A percentile compares a stretch with the other conserved stretches of the same genome.
phyloP scores from a whole-genome alignment of 1,140 invertebrate genomes.

The Acyrthosiphon pisum region DNA sequence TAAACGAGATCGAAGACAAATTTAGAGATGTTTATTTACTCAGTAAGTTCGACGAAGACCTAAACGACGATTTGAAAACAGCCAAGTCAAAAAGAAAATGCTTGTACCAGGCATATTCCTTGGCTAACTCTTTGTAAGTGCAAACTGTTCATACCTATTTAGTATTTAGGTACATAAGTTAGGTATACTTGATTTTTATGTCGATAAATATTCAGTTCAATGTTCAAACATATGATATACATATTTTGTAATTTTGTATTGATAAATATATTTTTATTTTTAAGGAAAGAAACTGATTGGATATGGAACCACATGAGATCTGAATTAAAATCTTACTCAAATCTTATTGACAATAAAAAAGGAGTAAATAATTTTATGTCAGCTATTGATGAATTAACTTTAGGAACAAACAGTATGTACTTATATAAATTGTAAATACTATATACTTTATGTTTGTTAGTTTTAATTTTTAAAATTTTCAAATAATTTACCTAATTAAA shows the following conservation, averaged over 20 bases:
- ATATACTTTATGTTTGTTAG: background rate
- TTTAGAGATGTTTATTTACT: slow-evolving; percentile 36
- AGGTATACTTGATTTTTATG: background rate
- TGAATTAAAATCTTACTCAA: slow-evolving; percentile 50
- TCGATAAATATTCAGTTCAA: background rate
- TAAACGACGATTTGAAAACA: slow-evolving; percentile 32
- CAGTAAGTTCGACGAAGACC: slow-evolving; percentile 40
- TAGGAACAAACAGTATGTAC: slow-evolving; percentile 35
- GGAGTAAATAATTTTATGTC: slow-evolving; percentile 29
- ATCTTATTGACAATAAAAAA: slow-evolving; percentile 38
- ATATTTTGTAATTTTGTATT: background rate
- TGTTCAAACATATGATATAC: background rate
- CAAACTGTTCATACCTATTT: background rate
- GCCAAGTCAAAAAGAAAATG: slow-evolving; percentile 44
- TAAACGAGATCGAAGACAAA: background rate
- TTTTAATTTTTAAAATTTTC: background rate
- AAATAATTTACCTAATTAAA: background rate
- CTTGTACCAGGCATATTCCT: slow-evolving; percentile 1
- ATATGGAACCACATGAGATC: slow-evolving; percentile 40
- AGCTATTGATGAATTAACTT: slow-evolving; percentile 21
- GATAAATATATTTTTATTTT: background rate
- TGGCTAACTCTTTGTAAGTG: slow-evolving; percentile 36
- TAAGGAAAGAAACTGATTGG: slow-evolving; percentile 31
- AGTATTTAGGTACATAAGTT: background rate
- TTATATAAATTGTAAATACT: background rate